Base-by-base conservation (phyloP, 2,797 vertebrate species). In the Salarias fasciatus region DNA sequence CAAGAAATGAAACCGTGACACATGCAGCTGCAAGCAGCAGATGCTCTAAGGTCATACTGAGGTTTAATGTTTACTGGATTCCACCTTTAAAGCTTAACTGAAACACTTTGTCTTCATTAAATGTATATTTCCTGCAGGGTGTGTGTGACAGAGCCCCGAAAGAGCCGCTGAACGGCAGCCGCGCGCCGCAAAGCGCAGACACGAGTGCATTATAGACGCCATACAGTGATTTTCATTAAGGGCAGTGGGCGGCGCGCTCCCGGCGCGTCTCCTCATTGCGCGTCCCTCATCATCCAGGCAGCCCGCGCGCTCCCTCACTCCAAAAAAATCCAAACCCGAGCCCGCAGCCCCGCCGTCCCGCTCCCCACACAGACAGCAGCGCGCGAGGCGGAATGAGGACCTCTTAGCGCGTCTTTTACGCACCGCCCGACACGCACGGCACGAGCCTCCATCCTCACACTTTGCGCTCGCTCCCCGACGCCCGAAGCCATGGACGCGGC, bases 401-500 rank as follows among this genome's bases (percentile, higher is more conserved):
- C 83, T 58, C 63, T 67, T 91, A 90, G 87, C 72, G 80, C 84
- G 67, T 74, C 66, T 77, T 70, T 24, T 24, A 24, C 18, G 18
- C n/a, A n/a, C n/a, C n/a, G n/a, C n/a, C n/a, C n/a, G n/a, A n/a
- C n/a, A n/a, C n/a, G n/a, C n/a, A n/a, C 72, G 82, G 63, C 65
- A 37, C 50, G 50, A 58, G 8, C 41, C 40, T 49, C 66, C 30
- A 44, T 13, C 70, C 36, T 47, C 24, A 63, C 36, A 52, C 68
- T 72, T 48, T 13, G 7, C 51, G 69, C 14, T 53, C 45, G 18
- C 43, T 45, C 60, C 43, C 48, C 46, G 73, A 57, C 63, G 90
- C 63, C 78, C n/a, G 18, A 24, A 24, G 18, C 18, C 18, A 93
- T 93, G 94, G 92, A 93, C 79, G 89, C 92, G 89, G 69, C 69